Base-by-base conservation (phyloP, 1,140 invertebrate species). In the Capitella teleta region DNA sequence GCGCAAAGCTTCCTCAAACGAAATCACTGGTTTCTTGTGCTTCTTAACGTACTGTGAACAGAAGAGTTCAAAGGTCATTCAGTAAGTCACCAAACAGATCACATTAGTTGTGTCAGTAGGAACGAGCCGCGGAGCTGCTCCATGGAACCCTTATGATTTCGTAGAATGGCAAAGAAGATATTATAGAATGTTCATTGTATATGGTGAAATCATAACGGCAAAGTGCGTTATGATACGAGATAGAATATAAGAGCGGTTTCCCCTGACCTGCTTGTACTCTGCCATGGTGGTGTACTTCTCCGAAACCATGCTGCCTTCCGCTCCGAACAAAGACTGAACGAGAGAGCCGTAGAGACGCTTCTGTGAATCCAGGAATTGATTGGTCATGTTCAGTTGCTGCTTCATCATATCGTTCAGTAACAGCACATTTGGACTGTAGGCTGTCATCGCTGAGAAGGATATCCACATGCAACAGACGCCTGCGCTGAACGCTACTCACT, bases 381-480 rank as follows among this genome's bases (percentile, higher is more conserved):
- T 52, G 5, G 63, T 64, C 16, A 68, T 49, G 6, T 58, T 47
- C 8, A 68, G 30, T 49, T 68, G 65, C 40, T 60, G 57, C 45
- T 57, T 60, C 48, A 66, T 42, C 61, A 68, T 63, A 28, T 66
- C 63, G 52, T 66, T 63, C n/a, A 68, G 53, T 18, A 61, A 63
- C 36, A 64, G 41, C 36, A 63, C 57, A 30, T 46, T 49, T 5
- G 65, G 65, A 51, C 58, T 67, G 55, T 63, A 67, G 0, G 59
- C 54, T 21, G 63, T 67, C 56, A 65, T 50, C 4, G 59, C 64
- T 67, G 46, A 12, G 56, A 53, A 2, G 21, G n/a, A n/a, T n/a
- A n/a, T n/a, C n/a, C n/a, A n/a, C n/a, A n/a, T n/a, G n/a, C n/a
- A n/a, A n/a, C n/a, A n/a, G n/a, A n/a, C 16, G 36, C 36, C 36